Percentiles rank a stretch among this genome's conserved stretches.
Conservation (phyloP, 2,888 invertebrate species). For the Gerosis bhagava region DNA sequence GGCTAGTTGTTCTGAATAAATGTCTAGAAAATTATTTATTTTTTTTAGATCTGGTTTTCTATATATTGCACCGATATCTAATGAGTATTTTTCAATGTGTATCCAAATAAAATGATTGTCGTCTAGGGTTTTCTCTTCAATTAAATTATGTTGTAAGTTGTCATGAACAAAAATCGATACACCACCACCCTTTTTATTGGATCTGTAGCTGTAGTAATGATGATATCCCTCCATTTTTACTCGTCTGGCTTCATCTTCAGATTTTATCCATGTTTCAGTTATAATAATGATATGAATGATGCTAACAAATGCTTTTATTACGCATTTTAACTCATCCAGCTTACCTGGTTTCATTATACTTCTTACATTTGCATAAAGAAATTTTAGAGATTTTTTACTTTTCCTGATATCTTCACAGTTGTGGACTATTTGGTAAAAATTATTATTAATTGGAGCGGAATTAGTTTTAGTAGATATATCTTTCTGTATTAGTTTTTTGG, state of each 20-base stretch:
- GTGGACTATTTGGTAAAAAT: slow-evolving; percentile 16
- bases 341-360: slow-evolving; percentile 2
- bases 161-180: slow-evolving; percentile 36
- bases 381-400: slow-evolving; percentile 19
- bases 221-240: slow-evolving; percentile 24
- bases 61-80: slow-evolving; percentile 29
- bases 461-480: too few species aligned
- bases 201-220: slow-evolving; percentile 33
- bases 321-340: slow-evolving; percentile 5
- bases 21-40: slow-evolving; percentile 15
- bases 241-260: slow-evolving; percentile 23
- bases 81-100: slow-evolving; percentile 26
- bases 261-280: slow-evolving; percentile 34
- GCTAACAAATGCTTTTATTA: slow-evolving; percentile 13
- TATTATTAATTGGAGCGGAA: background rate
- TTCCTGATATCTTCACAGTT: slow-evolving; percentile 18
- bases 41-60: slow-evolving; percentile 25
- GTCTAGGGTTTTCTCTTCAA: slow-evolving; percentile 26
- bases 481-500: slow-evolving; percentile 21
- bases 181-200: slow-evolving; percentile 32
- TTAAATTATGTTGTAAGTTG: slow-evolving; percentile 29
- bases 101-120: slow-evolving; percentile 32
- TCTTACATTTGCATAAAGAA: slow-evolving; percentile 2
- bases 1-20: slow-evolving; percentile 10
- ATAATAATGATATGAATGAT: slow-evolving; percentile 32